Evolutionary conservation across 2,113 vertebrate genomes (phyloP).

Genomic region (human (Homo sapiens)): DNA sequence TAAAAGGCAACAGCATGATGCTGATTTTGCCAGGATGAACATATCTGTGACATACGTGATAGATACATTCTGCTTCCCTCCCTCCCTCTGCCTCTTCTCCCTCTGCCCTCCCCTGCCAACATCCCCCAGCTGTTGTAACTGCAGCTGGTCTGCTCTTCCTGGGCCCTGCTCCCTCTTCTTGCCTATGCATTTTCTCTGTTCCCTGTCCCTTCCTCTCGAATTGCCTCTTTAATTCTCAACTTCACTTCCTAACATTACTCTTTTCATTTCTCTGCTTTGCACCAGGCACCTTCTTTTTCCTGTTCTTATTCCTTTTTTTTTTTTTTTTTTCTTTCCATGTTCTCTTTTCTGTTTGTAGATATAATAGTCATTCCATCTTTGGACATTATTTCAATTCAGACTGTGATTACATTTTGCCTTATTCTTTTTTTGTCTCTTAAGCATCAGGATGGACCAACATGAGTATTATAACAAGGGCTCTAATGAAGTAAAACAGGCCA

Average conservation of each 20-base stretch:
- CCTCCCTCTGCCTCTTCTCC: too few relatives aligned
- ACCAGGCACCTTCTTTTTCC: neutral
- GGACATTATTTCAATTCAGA: neutral
- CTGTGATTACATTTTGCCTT: neutral
- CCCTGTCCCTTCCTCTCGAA: neutral
- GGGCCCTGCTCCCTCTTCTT: neutral
- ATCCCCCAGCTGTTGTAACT: accelerated
- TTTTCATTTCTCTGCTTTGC: neutral
- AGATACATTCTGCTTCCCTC: neutral
- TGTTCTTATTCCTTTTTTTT: neutral
- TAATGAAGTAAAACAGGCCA: neutral
- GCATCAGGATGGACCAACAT: neutral
- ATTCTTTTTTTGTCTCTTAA: neutral
- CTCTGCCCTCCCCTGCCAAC: too few relatives aligned
- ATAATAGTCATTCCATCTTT: neutral
- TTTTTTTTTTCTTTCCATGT: too few relatives aligned
- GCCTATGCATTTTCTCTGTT: neutral
- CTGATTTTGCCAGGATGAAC: neutral
- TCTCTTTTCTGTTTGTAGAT: neutral
- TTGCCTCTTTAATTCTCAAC: neutral
- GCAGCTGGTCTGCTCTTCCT: neutral
- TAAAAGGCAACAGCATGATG: neutral
- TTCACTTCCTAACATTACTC: neutral
- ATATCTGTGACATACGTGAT: too few relatives aligned
- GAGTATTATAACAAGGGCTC: neutral